Base-by-base conservation (phyloP, 1,140 invertebrate genomes). In the Drosophila ambigua region DNA sequence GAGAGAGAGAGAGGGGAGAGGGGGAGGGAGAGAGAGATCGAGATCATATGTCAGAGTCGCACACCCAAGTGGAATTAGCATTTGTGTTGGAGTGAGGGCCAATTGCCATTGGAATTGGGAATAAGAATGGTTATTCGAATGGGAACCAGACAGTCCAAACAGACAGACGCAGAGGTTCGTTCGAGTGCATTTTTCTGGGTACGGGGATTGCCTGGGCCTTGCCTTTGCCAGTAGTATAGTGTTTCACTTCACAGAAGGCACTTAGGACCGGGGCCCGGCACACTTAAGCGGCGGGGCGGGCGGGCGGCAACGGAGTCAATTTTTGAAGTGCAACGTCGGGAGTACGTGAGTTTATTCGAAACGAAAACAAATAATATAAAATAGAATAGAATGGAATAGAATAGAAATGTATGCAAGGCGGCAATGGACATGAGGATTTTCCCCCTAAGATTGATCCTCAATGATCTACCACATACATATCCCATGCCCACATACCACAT, bases 271-370 rank as follows among this genome's bases (percentile, higher is more conserved):
- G 35, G 43, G 43, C 59, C 39, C 49, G 31, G 31, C n/a, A 28
- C 13, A 46, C 41, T 35, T 20, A 59, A 72, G 72, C 72, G 50
- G 23, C 16, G 49, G 60, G 41, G 7, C 28, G 28, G 41, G 7
- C 28, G 28, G 8, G 28, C 28, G 28, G 28, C 28, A 31, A 66
- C 46, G 52, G 57, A 55, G 72, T 77, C 67, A 45, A 57, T 43
- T 67, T 43, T 67, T 77, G 62, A 81, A 77, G 78, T 39, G 35
- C 35, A 39, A 39, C 35, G 35, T 39, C 4, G 35, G 35, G 35
- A 13, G 35, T 88, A 87, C 82, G 82, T 87, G 82, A 88, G 71
- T 79, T 72, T 82, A 88, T 88, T 85, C 66, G 51, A 24, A 58
- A 46, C 31, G 4, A 28, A 48, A 26, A 5, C 5, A 31, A 44